A percentile compares a stretch with the other conserved stretches of the same genome.
Evolutionary conservation across 2,888 invertebrate genomes (phyloP).

Genomic region (Aplocera efformata): DNA sequence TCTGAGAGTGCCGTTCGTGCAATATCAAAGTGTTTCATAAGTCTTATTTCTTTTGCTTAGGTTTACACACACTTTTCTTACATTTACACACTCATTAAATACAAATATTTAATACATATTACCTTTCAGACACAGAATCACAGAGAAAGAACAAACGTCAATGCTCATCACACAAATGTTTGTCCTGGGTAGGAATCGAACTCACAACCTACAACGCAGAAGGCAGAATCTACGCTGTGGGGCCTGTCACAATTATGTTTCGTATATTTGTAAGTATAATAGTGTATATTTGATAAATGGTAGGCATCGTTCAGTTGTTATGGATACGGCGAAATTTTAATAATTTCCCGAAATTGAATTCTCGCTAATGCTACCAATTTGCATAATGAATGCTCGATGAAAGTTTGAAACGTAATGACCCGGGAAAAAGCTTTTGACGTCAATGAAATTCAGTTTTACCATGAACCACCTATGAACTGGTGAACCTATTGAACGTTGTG

Average conservation of each 20-base stretch:
- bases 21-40: constrained; percentile 1
- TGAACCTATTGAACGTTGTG: no score
- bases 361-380: constrained; percentile 58
- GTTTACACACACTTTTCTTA: no score
- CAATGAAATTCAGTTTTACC: background rate
- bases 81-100: no score
- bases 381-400: constrained; percentile 42
- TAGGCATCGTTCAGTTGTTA: background rate
- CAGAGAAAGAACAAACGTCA: no score
- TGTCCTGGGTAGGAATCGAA: no score
- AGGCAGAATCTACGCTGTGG: no score
- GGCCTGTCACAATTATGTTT: no score
- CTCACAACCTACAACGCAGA: no score
- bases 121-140: no score
- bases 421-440: constrained; percentile 6
- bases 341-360: constrained; percentile 71
- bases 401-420: constrained; percentile 9
- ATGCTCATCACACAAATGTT: no score
- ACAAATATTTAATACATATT: no score
- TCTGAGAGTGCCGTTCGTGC: constrained; percentile 1
- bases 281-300: constrained; percentile 7
- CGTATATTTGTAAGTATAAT: background rate
- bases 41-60: constrained; percentile 4
- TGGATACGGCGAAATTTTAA: constrained; percentile 32
- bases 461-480: no score